These are phyloP conservation scores for Colletes latitarsis DNA, from an alignment of 1,140 invertebrate genomes.

Conservation along the genomic window DNA sequence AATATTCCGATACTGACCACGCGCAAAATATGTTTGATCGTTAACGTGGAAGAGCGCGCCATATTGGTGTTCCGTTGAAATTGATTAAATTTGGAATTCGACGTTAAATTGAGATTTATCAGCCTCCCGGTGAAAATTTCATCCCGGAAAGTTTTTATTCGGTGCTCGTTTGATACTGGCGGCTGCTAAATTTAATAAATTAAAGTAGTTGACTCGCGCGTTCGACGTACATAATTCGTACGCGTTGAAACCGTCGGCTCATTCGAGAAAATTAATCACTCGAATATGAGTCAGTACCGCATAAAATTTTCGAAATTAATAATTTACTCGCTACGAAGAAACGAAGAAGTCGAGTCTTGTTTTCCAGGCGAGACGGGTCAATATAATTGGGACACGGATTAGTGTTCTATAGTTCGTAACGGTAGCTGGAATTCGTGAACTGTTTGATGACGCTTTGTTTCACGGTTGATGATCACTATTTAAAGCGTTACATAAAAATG, in stretches of 20 bases:
- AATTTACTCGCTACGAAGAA: too few relatives aligned
- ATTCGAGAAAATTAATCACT: too few relatives aligned
- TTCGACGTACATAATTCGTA: too few relatives aligned
- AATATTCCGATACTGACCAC: slow-evolving; percentile 38
- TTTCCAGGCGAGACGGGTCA: too few relatives aligned
- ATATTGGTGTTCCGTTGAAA: background rate
- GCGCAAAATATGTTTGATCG: slow-evolving; percentile 23
- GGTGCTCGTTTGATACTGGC: background rate
- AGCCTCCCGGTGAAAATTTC: background rate
- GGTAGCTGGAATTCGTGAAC: background rate
- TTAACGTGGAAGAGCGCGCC: slow-evolving; percentile 14
- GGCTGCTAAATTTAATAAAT: background rate
- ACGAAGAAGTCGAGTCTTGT: too few relatives aligned
- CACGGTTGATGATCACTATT: slow-evolving; percentile 35
- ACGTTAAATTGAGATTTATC: slow-evolving; percentile 4
- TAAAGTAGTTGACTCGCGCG: background rate
- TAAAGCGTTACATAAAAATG: slow-evolving; percentile 45
- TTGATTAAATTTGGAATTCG: slow-evolving; percentile 24
- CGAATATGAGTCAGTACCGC: too few relatives aligned
- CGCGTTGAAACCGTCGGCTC: too few relatives aligned
- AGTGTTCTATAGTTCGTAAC: background rate
- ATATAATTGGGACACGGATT: background rate
- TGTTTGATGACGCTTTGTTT: slow-evolving; percentile 21
- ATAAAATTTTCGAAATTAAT: too few relatives aligned
- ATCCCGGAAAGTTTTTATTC: background rate